A percentile compares a stretch with the other conserved stretches of the same genome.
Conservation (phyloP, 2,888 invertebrate genomes). For the Nemotelus pantherinus region DNA sequence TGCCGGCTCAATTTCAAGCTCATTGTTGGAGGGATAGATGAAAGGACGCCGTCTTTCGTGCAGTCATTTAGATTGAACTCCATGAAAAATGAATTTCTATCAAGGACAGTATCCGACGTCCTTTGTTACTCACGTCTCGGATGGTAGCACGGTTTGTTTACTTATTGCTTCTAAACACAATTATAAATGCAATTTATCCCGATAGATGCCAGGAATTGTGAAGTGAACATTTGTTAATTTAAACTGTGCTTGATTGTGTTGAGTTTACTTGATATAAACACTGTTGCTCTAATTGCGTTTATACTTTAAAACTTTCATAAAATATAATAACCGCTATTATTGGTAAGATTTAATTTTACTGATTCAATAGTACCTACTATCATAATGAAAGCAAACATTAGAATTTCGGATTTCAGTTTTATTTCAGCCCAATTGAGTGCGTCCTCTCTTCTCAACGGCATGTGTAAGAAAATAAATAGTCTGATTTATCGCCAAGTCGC, state of each 20-base stretch:
- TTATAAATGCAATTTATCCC: conserved; percentile 49
- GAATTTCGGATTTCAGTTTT: too few relatives aligned
- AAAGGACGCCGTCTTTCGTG: conserved; percentile 39
- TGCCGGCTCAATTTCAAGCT: conserved; percentile 24
- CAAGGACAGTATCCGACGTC: conserved; percentile 47
- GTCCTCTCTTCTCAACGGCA: too few relatives aligned
- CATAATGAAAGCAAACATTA: too few relatives aligned
- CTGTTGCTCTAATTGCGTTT: too few relatives aligned
- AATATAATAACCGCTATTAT: too few relatives aligned
- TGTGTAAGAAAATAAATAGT: too few relatives aligned
- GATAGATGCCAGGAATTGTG: conserved; percentile 20
- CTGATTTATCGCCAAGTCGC: too few relatives aligned
- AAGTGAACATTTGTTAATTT: conserved; percentile 1
- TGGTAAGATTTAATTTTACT: too few relatives aligned
- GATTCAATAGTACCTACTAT: too few relatives aligned
- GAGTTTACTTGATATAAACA: too few relatives aligned
- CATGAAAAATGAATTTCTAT: conserved; percentile 50
- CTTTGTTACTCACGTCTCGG: conserved; percentile 46
- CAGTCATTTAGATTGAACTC: conserved; percentile 42
- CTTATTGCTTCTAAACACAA: conserved; percentile 50
- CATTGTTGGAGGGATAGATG: conserved; percentile 30
- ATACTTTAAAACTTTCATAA: too few relatives aligned
- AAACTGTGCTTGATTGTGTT: background rate
- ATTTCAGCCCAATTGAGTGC: too few relatives aligned
- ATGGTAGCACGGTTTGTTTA: conserved; percentile 40